Percentiles rank a stretch among this genome's conserved stretches.
Evolutionary conservation across 64 coral and sea anemone genomes (phyloP).

Genomic region (Stichodactyla helianthus): DNA sequence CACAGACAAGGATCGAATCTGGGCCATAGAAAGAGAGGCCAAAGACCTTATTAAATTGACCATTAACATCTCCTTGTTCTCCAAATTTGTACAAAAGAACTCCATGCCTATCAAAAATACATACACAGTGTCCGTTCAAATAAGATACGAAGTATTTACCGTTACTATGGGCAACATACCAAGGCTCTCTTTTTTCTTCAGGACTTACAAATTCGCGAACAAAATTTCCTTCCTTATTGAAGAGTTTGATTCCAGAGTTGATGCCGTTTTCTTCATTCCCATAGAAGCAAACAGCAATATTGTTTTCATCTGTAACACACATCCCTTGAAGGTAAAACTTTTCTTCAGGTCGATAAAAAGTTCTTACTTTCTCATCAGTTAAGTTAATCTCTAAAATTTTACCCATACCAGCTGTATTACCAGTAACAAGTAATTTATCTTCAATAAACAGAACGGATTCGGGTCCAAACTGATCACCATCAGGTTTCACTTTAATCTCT

Average conservation of each 20-base stretch:
- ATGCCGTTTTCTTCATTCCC: background rate
- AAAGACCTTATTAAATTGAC: slow-evolving; percentile 51
- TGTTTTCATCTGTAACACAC: slow-evolving; percentile 1
- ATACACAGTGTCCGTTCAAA: background rate
- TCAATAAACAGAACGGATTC: slow-evolving; percentile 41
- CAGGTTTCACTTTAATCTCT: slow-evolving; percentile 49
- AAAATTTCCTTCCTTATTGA: background rate
- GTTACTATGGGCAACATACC: background rate
- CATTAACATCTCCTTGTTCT: slow-evolving; percentile 39
- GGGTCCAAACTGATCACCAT: slow-evolving; percentile 54
- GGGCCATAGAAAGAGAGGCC: slow-evolving; percentile 48
- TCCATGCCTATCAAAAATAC: slow-evolving; percentile 36
- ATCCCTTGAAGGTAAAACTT: background rate
- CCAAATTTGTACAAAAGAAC: slow-evolving; percentile 62
- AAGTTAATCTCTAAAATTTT: slow-evolving; percentile 61
- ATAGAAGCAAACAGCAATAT: background rate
- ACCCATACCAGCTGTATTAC: slow-evolving; percentile 50
- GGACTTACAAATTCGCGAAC: background rate
- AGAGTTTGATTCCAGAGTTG: slow-evolving; percentile 8
- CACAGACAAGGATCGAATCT: slow-evolving; percentile 66
- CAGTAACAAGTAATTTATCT: slow-evolving; percentile 43
- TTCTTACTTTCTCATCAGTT: background rate
- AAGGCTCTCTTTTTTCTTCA: background rate
- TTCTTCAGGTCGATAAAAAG: background rate
- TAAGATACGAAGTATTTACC: slow-evolving; percentile 13